Evolutionary conservation across 1,140 invertebrate genomes (phyloP).

Genomic region (Diabrotica virgifera): DNA sequence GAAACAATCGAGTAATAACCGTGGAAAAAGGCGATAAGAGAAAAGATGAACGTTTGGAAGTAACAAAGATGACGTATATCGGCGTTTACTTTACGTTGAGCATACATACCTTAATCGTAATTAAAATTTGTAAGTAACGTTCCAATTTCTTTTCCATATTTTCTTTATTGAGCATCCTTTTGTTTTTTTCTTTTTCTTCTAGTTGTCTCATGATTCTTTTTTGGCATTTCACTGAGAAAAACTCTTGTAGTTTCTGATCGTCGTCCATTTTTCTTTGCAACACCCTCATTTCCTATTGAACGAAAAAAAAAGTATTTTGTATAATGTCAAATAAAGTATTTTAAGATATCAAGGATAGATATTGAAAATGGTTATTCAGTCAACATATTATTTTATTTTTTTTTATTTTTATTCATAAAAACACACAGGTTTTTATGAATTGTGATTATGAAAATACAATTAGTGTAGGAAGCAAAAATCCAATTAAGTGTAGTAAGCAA

Average conservation of each 20-base stretch:
- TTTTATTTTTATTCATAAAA: not conserved
- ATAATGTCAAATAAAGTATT: too few species aligned
- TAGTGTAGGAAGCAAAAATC: too few species aligned
- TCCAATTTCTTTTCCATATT: constrained; percentile 65
- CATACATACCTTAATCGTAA: constrained; percentile 58
- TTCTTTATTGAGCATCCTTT: constrained; percentile 59
- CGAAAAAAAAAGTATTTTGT: too few species aligned
- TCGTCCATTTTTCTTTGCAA: constrained; percentile 79
- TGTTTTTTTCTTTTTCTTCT: constrained; percentile 66
- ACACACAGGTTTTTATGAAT: not conserved
- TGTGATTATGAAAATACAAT: not conserved
- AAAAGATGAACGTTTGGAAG: too few species aligned
- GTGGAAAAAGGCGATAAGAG: too few species aligned
- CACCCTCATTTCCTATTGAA: constrained; percentile 73
- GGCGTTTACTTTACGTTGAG: too few species aligned
- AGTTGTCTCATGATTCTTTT: constrained; percentile 72
- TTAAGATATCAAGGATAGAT: too few species aligned
- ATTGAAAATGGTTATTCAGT: too few species aligned
- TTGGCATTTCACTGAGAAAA: constrained; percentile 79
- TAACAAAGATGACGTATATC: too few species aligned
- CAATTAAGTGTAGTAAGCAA: too few species aligned
- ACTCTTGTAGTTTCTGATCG: constrained; percentile 78
- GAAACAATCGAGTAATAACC: too few species aligned
- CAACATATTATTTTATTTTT: not conserved
- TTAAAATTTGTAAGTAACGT: constrained; percentile 70